Percentiles rank a stretch among this genome's conserved stretches.
phyloP scores from a whole-genome alignment of 2,888 invertebrate species.

The Boloria euphrosyne region DNA sequence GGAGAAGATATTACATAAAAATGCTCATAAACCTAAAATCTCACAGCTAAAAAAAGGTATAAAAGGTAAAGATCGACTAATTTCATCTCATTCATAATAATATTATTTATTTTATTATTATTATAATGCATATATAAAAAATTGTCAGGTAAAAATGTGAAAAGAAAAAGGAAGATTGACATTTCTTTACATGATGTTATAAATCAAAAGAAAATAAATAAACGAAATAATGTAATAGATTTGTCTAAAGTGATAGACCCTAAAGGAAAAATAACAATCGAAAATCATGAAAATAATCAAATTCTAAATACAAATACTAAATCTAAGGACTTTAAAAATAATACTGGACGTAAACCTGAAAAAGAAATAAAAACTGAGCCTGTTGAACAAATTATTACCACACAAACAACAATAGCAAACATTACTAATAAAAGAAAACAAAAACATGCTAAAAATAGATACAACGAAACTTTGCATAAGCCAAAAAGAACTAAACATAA shows the following conservation, averaged over 20 bases:
- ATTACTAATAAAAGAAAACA: no score
- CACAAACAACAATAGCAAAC: slow-evolving; percentile 24
- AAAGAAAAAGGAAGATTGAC: slow-evolving; percentile 47
- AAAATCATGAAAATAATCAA: slow-evolving; percentile 12
- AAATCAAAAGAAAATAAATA: slow-evolving; percentile 7
- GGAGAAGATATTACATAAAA: slow-evolving; percentile 64
- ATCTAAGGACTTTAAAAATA: neutral
- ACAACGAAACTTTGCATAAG: no score
- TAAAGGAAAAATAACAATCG: neutral
- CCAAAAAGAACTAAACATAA: slow-evolving; percentile 3
- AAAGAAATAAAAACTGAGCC: slow-evolving; percentile 23
- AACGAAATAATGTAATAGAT: neutral
- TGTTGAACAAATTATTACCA: neutral
- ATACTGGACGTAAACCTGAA: neutral
- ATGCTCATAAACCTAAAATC: slow-evolving; percentile 53
- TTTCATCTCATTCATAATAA: neutral
- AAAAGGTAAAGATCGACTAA: slow-evolving; percentile 57
- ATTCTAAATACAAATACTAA: slow-evolving; percentile 24
- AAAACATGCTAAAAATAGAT: no score
- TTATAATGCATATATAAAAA: neutral
- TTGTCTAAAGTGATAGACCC: slow-evolving; percentile 5
- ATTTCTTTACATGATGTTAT: slow-evolving; percentile 5
- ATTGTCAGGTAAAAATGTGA: slow-evolving; percentile 57
- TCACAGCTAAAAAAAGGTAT: slow-evolving; percentile 67
- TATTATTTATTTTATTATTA: neutral